Evolutionary conservation across 2,888 invertebrate genomes (phyloP).

Genomic region (Dyspetes luteomarginatus): DNA sequence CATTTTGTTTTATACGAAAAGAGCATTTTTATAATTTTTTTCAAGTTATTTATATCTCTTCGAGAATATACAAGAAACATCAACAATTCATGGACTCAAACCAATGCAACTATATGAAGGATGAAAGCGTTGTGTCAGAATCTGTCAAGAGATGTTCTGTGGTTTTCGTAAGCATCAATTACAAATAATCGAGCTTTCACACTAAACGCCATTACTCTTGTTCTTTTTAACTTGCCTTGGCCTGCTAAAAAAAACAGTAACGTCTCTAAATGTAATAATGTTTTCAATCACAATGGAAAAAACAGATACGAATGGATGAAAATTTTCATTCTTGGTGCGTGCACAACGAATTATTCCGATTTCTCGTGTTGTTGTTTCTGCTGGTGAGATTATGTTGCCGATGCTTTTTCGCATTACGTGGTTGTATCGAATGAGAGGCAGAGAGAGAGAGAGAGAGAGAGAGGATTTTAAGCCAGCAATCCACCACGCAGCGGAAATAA

Average conservation of each 20-base stretch:
- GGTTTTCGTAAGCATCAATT: no score
- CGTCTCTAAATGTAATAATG: background rate
- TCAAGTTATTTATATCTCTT: no score
- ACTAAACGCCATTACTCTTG: no score
- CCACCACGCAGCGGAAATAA: constrained; percentile 49
- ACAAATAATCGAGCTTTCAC: no score
- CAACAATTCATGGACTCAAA: no score
- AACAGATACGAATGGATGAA: constrained; percentile 29
- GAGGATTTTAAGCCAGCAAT: constrained; percentile 34
- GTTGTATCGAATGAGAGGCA: background rate
- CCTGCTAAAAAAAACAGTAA: background rate
- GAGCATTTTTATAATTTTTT: no score
- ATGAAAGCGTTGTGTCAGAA: no score
- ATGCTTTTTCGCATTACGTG: constrained; percentile 8
- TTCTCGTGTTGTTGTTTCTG: background rate
- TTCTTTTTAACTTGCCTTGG: no score
- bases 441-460: background rate
- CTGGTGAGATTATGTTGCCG: constrained; percentile 16
- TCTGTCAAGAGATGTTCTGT: no score
- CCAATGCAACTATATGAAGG: no score
- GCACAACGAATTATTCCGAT: constrained; percentile 42
- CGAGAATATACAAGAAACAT: no score
- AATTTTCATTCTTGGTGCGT: constrained; percentile 12
- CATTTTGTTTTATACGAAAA: no score
- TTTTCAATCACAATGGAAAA: constrained; percentile 15